These are phyloP conservation scores for Eulacestoma nigropectus DNA, from an alignment of 2,113 vertebrate species.

Conservation along the genomic window DNA sequence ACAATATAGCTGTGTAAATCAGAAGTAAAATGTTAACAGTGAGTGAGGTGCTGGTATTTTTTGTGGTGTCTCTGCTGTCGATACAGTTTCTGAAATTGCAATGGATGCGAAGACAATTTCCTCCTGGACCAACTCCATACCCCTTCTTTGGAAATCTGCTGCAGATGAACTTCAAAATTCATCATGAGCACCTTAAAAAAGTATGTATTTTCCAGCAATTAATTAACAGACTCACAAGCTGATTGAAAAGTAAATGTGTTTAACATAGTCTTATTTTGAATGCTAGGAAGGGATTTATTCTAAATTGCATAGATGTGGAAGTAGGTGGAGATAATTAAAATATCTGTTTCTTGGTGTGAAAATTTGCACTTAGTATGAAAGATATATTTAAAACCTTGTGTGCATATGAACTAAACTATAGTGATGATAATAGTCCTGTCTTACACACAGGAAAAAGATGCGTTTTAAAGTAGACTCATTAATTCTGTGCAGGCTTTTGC, in stretches of 20 bases:
- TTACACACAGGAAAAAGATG: background rate
- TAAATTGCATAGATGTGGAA: background rate
- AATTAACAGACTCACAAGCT: background rate
- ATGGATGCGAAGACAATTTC: background rate
- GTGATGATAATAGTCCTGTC: background rate
- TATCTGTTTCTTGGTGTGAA: background rate
- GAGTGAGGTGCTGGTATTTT: background rate
- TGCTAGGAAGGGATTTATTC: background rate
- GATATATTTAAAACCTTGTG: background rate
- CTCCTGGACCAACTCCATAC: conserved; percentile 47
- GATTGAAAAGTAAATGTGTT: background rate
- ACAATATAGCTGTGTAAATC: background rate
- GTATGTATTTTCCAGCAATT: background rate
- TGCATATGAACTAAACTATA: background rate
- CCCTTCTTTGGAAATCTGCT: conserved; percentile 54
- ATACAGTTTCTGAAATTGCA: conserved; percentile 1
- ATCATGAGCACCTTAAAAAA: conserved; percentile 14
- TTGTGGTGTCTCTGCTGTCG: background rate
- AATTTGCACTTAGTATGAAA: background rate
- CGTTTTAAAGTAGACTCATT: background rate
- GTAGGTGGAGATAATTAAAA: background rate
- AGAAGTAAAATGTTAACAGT: background rate
- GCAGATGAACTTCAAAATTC: conserved; percentile 43
- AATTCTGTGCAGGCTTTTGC: background rate
- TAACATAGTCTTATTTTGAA: background rate